These are phyloP conservation scores for Cephalopachus bancanus DNA, from an alignment of 2,797 vertebrate genomes.

Conservation along the genomic window DNA sequence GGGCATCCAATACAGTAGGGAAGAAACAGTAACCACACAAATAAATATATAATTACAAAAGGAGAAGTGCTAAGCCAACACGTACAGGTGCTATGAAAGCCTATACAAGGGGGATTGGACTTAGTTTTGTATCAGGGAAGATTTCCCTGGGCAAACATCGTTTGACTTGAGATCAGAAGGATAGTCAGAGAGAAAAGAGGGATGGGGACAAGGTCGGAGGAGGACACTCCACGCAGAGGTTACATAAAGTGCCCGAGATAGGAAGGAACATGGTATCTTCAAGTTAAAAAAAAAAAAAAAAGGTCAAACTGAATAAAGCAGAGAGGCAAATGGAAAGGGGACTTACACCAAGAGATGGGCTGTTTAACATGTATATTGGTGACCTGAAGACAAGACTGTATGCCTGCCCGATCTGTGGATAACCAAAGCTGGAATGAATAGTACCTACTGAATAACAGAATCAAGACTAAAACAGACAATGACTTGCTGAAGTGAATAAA, in stretches of 20 bases:
- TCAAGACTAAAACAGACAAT: conserved; percentile 12
- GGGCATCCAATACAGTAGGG: neutral
- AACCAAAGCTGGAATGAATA: neutral
- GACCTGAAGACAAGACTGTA: neutral
- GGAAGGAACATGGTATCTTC: neutral
- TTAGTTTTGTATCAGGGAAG: neutral
- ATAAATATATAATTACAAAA: neutral
- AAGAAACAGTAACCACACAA: neutral
- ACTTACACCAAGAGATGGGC: neutral
- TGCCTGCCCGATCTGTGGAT: neutral
- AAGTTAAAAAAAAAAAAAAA: neutral
- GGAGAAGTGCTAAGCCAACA: conserved; percentile 8
- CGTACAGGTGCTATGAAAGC: neutral
- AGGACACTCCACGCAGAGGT: neutral
- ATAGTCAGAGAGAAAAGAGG: neutral
- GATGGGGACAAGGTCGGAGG: neutral
- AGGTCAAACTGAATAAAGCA: neutral
- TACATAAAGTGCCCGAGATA: neutral
- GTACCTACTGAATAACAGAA: neutral
- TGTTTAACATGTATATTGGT: conserved; percentile 30
- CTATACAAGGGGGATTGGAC: neutral
- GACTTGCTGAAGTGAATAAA: conserved; percentile 43
- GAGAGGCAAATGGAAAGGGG: neutral
- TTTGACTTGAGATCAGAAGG: neutral
- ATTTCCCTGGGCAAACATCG: neutral